Conservation (phyloP, 2,888 invertebrate genomes). For the Charanyca ferruginea region DNA sequence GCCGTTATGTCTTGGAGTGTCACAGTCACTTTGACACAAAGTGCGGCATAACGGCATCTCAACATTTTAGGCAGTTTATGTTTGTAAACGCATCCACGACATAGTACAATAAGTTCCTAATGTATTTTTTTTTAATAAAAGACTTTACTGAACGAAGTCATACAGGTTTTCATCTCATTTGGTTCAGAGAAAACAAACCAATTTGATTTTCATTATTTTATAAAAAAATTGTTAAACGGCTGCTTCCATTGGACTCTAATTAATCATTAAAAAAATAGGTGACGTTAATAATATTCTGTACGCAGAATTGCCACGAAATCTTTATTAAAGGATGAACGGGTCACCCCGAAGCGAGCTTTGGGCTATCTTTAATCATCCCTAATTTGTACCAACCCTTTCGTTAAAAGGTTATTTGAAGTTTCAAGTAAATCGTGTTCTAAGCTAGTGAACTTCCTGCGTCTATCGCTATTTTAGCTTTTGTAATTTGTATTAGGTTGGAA, state of each 20-base stretch:
- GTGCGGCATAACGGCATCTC: no score
- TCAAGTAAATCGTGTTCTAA: slow-evolving; percentile 1
- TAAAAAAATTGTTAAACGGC: no score
- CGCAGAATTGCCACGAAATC: slow-evolving; percentile 9
- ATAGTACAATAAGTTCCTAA: no score
- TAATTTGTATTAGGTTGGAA: background rate
- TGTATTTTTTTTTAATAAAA: no score
- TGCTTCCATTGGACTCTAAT: slow-evolving; percentile 15
- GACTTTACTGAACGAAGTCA: no score
- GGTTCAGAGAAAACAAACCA: no score
- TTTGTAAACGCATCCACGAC: no score
- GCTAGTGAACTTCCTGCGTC: background rate
- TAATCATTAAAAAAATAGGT: slow-evolving; percentile 16
- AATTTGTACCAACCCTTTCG: slow-evolving; percentile 29
- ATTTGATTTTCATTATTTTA: no score
- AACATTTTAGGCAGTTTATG: no score
- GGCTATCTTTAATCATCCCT: slow-evolving; percentile 39
- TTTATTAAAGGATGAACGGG: slow-evolving; percentile 30
- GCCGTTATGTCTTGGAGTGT: no score
- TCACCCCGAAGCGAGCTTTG: slow-evolving; percentile 20
- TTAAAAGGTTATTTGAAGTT: slow-evolving; percentile 26
- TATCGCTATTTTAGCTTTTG: background rate
- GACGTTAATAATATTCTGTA: slow-evolving; percentile 8
- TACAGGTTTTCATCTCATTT: no score
- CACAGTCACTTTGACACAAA: no score